phyloP scores from a whole-genome alignment of 30 jellyfish, hydroid and myxozoan species.

The Nemopilema nomurai region DNA sequence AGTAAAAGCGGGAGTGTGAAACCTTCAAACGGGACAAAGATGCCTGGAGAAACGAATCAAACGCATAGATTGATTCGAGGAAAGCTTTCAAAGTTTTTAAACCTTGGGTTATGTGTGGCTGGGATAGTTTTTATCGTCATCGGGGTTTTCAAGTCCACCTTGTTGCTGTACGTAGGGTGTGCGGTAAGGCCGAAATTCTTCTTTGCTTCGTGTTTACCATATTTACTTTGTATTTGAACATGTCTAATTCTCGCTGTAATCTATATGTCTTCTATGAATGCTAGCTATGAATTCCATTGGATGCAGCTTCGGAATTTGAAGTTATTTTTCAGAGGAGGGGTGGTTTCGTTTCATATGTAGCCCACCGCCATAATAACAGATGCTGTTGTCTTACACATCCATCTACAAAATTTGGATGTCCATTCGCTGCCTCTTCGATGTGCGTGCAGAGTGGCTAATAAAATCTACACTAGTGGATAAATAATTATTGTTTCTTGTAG shows the following conservation, averaged over 20 bases:
- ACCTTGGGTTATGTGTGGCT: conserved; percentile 58
- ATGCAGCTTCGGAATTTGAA: too few species aligned
- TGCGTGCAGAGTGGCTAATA: too few species aligned
- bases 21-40: background rate
- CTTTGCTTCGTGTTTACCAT: background rate
- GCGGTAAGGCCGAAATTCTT: conserved; percentile 62
- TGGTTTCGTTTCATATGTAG: background rate
- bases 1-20: background rate
- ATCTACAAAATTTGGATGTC: background rate
- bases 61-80: conserved; percentile 33
- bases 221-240: conserved; percentile 16
- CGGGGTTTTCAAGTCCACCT: conserved; percentile 68
- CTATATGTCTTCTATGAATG: too few species aligned
- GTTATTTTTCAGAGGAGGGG: too few species aligned
- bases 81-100: conserved; percentile 37
- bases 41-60: conserved; percentile 21
- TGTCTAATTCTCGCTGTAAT: background rate
- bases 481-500: too few species aligned
- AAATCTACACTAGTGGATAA: too few species aligned
- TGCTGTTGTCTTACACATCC: background rate
- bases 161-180: conserved; percentile 71
- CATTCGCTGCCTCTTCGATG: background rate
- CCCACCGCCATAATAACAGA: background rate
- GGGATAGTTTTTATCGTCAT: conserved; percentile 60
- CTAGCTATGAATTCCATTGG: too few species aligned